phyloP scores from a whole-genome alignment of 2,888 invertebrate genomes.

The Gandaritis pyraliata region DNA sequence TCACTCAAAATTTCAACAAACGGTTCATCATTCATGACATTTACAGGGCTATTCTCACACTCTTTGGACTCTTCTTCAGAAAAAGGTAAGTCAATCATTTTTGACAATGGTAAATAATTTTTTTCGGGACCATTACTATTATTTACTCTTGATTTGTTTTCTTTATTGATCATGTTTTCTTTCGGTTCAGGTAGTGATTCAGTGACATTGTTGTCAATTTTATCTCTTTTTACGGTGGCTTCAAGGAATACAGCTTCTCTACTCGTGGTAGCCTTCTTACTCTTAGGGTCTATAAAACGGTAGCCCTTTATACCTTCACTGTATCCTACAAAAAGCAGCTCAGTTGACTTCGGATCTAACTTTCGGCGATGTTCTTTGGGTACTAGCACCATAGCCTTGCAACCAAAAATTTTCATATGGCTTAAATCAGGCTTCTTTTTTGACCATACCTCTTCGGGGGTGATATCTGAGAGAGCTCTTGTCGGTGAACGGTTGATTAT shows the following conservation, averaged over 20 bases:
- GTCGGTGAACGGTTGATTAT: background rate
- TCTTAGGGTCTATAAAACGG: slow-evolving; percentile 5
- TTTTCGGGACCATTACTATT: too few relatives aligned
- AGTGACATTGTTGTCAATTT: too few relatives aligned
- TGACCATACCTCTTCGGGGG: background rate
- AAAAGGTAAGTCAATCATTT: too few relatives aligned
- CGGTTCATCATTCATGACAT: too few relatives aligned
- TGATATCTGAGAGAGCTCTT: background rate
- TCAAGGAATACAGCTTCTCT: slow-evolving; percentile 4
- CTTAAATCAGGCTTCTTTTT: background rate
- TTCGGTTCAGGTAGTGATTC: too few relatives aligned
- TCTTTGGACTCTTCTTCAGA: too few relatives aligned
- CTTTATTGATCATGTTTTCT: too few relatives aligned
- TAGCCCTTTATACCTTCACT: slow-evolving; percentile 7
- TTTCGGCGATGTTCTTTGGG: slow-evolving; percentile 1
- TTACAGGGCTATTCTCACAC: too few relatives aligned
- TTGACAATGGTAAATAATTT: too few relatives aligned
- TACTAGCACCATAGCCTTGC: slow-evolving; percentile 4
- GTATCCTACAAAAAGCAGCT: slow-evolving; percentile 12
- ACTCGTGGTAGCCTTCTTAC: background rate
- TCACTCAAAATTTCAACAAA: too few relatives aligned
- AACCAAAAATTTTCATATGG: slow-evolving; percentile 8
- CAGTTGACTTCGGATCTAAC: slow-evolving; percentile 2
- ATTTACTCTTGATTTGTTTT: too few relatives aligned
- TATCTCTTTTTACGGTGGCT: background rate